Percentiles rank a stretch among this genome's conserved stretches.
phyloP scores from a whole-genome alignment of 2,888 invertebrate genomes.

The Lasioglossum calceatum region DNA sequence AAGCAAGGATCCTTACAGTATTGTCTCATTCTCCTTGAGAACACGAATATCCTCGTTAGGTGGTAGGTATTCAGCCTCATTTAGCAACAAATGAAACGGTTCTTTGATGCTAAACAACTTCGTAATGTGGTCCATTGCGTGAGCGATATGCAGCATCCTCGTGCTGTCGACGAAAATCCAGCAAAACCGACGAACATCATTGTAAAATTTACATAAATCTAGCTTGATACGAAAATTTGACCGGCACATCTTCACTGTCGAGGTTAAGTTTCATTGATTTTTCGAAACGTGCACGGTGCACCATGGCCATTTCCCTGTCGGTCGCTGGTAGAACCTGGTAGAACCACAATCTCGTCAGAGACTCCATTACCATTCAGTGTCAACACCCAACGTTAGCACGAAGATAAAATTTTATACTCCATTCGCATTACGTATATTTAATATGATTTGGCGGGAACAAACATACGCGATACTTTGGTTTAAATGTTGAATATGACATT shows the following conservation, averaged over 20 bases:
- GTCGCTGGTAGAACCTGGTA: too few species aligned
- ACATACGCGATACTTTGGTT: too few species aligned
- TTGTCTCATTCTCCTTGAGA: constrained; percentile 71
- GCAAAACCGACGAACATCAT: constrained; percentile 75
- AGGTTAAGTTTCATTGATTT: constrained; percentile 31
- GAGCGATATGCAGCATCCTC: constrained; percentile 73
- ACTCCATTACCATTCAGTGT: too few species aligned
- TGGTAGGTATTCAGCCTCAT: constrained; percentile 79
- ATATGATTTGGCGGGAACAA: too few species aligned
- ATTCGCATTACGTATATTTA: too few species aligned
- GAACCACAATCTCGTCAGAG: too few species aligned
- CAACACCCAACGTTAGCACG: too few species aligned
- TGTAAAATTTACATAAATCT: constrained; percentile 76
- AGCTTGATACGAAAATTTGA: constrained; percentile 77
- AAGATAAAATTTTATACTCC: too few species aligned
- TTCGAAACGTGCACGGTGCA: background rate
- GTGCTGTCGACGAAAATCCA: constrained; percentile 78
- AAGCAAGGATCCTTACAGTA: constrained; percentile 65
- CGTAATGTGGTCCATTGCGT: constrained; percentile 79
- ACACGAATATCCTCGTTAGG: constrained; percentile 80
- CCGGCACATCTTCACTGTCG: constrained; percentile 37
- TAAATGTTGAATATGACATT: too few species aligned
- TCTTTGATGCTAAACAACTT: constrained; percentile 79
- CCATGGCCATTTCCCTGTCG: background rate
- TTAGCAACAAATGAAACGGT: constrained; percentile 79